Base-by-base conservation (phyloP, 1,140 invertebrate species). In the Agrypnia vestita region DNA sequence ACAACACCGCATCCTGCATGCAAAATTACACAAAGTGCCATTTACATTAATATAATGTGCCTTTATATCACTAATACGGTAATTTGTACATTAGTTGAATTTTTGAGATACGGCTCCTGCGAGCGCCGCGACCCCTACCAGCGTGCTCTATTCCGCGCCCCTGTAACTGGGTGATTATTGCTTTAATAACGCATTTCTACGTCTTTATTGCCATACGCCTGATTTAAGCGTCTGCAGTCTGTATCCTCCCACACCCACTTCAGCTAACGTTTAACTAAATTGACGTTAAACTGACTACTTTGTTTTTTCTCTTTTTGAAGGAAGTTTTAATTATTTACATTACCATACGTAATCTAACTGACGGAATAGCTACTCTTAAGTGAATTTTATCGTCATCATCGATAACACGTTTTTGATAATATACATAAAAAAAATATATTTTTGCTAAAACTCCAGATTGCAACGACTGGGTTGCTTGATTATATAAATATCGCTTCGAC, bases 181-280 rank as follows among this genome's bases (percentile, higher is more conserved):
- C 71, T 74, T 74, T 74, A 74, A 74, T 74, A 74, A 74, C 25
- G 53, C 53, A 74, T 74, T 73, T 59, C 71, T 59, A 43, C 25
- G 71, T 74, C 71, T 74, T 74, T 74, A 74, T 74, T 74, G 51
- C 71, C 51, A 25, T 59, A 43, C 15, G 71, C 25, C 51, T 73
- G 71, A 56, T 73, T 73, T 73, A 73, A 73, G 25, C 49, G 51
- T 44, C 71, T 53, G 49, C 15, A n/a, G 12, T 47, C 69, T 43
- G 44, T n/a, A 7, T 15, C 15, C 64, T 43, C 25, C 25, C 25
- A 35, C 6, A 35, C 25, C 25, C 25, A 35, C 6, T 35, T 35
- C 25, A 35, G 6, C 25, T 35, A 35, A 6, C 35, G 25, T 43
- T 59, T 64, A 64, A n/a, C 25, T 64, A 64, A 64, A 64, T 59